Evolutionary conservation across 2,888 invertebrate genomes (phyloP).

Genomic region (Drosophila monieri): DNA sequence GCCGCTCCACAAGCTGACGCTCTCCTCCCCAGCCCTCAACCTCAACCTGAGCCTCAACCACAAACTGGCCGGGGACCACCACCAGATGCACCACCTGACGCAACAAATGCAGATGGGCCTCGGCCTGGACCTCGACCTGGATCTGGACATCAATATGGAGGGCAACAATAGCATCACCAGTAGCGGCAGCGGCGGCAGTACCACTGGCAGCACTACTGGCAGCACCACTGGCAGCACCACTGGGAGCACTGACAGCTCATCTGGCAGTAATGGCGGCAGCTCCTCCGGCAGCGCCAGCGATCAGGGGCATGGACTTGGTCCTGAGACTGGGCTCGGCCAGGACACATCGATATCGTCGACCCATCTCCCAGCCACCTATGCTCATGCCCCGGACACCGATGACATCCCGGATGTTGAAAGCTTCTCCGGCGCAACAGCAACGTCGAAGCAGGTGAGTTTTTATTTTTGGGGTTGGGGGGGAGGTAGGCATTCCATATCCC

Average conservation of each 20-base stretch:
- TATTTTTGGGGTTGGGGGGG: too few relatives aligned
- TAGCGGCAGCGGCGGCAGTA: not conserved
- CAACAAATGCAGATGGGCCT: conserved; percentile 3
- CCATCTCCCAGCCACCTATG: conserved; percentile 21
- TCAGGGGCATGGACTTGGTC: conserved; percentile 24
- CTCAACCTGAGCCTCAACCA: conserved; percentile 4
- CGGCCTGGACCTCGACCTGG: conserved; percentile 4
- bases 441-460: not conserved
- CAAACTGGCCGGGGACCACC: not conserved
- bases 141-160: not conserved
- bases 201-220: not conserved
- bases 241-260: not conserved
- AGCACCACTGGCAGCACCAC: not conserved
- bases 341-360: not conserved
- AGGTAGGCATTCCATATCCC: too few relatives aligned
- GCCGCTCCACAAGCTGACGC: not conserved
- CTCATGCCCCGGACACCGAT: conserved; percentile 20
- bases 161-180: not conserved
- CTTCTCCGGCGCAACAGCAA: not conserved
- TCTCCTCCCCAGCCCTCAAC: not conserved
- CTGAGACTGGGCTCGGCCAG: not conserved
- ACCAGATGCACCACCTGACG: not conserved
- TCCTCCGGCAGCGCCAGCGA: conserved; percentile 2
- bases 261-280: not conserved
- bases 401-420: conserved; percentile 8